Conservation (phyloP, 2,888 invertebrate species). For the Rhopalosiphum nymphaeae region DNA sequence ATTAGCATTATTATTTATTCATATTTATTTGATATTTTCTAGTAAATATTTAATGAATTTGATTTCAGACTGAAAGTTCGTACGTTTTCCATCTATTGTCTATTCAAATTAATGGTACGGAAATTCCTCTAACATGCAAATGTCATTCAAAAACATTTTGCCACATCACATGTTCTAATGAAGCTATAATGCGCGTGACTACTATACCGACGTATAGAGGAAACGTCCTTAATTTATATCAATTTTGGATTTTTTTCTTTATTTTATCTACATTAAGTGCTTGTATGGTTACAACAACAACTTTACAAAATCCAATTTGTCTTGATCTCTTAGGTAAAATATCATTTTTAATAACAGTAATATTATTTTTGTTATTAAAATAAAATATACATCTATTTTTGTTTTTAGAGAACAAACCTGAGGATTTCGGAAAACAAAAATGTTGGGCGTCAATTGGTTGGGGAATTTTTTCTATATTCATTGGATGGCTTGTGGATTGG, state of each 20-base stretch:
- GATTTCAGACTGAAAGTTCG: background rate
- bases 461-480: slow-evolving; percentile 50
- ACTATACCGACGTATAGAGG: background rate
- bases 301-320: slow-evolving; percentile 59
- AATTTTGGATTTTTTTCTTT: slow-evolving; percentile 46
- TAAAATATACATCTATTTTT: background rate
- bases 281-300: accelerated
- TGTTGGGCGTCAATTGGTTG: slow-evolving; percentile 65
- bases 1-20: background rate
- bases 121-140: background rate
- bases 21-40: background rate
- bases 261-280: background rate
- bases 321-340: slow-evolving; percentile 64
- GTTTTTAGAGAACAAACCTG: slow-evolving; percentile 44
- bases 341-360: background rate
- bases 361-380: background rate
- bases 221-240: slow-evolving; percentile 24
- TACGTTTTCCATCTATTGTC: background rate
- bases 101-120: background rate
- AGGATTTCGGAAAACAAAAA: slow-evolving; percentile 60
- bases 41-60: background rate
- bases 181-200: background rate
- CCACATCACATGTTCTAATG: background rate
- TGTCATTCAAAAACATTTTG: background rate
- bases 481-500: slow-evolving; percentile 63